These are phyloP conservation scores for Hedya salicella DNA, from an alignment of 2,888 invertebrate species.

Conservation along the genomic window DNA sequence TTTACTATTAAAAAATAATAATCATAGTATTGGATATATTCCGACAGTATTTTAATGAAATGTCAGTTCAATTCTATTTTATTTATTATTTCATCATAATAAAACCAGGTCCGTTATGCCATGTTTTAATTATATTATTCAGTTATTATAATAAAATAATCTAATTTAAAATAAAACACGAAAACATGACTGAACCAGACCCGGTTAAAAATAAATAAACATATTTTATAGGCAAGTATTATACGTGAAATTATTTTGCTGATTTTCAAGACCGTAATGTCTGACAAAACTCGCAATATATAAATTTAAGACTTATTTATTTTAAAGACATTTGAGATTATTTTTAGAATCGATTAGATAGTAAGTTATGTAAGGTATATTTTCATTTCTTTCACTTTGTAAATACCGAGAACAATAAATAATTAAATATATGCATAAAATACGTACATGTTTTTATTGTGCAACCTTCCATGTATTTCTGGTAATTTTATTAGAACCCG, in stretches of 20 bases:
- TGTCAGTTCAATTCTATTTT: too few relatives aligned
- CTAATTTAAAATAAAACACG: too few relatives aligned
- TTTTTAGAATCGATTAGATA: background rate
- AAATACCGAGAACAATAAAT: conserved; percentile 29
- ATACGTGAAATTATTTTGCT: too few relatives aligned
- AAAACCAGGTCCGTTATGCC: too few relatives aligned
- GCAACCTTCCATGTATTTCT: background rate
- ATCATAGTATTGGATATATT: too few relatives aligned
- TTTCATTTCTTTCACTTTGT: conserved; percentile 21
- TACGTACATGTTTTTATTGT: background rate
- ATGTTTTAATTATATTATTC: too few relatives aligned
- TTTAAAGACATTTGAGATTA: background rate
- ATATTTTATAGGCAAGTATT: background rate
- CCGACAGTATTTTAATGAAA: too few relatives aligned
- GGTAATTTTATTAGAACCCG: too few relatives aligned
- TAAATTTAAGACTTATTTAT: background rate
- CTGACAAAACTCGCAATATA: conserved; percentile 10
- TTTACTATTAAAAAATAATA: background rate
- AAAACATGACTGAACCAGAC: too few relatives aligned
- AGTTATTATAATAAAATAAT: too few relatives aligned
- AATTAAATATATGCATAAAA: conserved; percentile 1
- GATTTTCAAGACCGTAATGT: background rate
- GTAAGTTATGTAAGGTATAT: conserved; percentile 10
- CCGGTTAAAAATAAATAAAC: background rate
- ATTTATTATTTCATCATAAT: too few relatives aligned